A percentile compares a stretch with the other conserved stretches of the same genome.
Conservation (phyloP, 2,113 vertebrate species). For the Rattus rattus region DNA sequence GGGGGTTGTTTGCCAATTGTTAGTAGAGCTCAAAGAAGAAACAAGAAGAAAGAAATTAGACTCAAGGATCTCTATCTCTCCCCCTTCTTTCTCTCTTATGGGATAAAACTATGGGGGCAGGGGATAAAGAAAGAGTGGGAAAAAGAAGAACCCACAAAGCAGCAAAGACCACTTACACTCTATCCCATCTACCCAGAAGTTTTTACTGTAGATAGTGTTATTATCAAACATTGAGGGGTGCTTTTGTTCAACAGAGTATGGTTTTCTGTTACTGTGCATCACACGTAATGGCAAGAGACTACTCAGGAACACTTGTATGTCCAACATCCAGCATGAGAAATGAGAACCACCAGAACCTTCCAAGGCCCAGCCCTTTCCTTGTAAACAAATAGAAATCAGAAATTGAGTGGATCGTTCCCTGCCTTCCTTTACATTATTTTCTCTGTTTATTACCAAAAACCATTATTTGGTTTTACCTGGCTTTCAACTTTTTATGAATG, state of each 20-base stretch:
- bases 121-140: background rate
- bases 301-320: background rate
- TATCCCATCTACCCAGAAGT: background rate
- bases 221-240: background rate
- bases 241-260: background rate
- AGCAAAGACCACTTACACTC: background rate
- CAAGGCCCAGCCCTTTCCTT: background rate
- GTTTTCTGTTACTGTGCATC: constrained; percentile 26
- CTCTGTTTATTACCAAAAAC: background rate
- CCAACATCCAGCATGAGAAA: background rate
- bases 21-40: background rate
- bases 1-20: background rate
- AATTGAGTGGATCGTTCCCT: background rate
- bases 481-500: background rate
- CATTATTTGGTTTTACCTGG: background rate
- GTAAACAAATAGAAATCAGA: background rate
- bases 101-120: too few species aligned
- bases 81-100: background rate
- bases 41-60: background rate
- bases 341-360: background rate
- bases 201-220: background rate
- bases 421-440: background rate
- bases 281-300: background rate
- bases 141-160: background rate
- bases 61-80: background rate